These are phyloP conservation scores for Hyaena hyaena DNA, from an alignment of 2,113 vertebrate species.

Conservation along the genomic window DNA sequence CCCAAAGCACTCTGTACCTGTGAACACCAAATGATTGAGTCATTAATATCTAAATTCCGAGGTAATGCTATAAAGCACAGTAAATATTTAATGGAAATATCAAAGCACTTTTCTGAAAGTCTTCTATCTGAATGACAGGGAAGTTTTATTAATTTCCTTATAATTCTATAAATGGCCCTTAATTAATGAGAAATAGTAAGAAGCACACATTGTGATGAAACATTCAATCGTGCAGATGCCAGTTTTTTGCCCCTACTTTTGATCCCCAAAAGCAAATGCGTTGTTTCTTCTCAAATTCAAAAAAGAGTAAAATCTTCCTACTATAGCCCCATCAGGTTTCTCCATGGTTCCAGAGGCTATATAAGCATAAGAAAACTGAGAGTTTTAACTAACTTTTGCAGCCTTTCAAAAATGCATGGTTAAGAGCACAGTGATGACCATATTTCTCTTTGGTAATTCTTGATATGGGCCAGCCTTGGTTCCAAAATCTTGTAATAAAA, in stretches of 20 bases:
- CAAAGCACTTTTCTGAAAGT: slow-evolving; percentile 48
- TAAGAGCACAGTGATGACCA: neutral
- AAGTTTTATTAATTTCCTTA: neutral
- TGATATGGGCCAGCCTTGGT: neutral
- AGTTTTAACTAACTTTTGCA: neutral
- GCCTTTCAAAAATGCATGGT: neutral
- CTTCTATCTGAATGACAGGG: neutral
- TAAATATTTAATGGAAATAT: slow-evolving; percentile 65
- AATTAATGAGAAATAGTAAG: neutral
- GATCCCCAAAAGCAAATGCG: neutral
- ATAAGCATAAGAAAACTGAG: neutral
- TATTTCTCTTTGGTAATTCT: neutral
- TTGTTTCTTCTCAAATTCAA: slow-evolving; percentile 1
- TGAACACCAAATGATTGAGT: neutral
- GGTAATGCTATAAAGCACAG: slow-evolving; percentile 6
- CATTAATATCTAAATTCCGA: neutral
- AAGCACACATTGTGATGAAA: neutral
- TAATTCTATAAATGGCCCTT: neutral
- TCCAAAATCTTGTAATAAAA: neutral
- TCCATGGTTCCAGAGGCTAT: neutral
- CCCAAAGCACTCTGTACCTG: neutral
- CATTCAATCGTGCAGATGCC: neutral
- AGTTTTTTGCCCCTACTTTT: neutral
- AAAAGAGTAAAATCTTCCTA: neutral
- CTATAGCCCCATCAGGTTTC: neutral